Evolutionary conservation across 1,140 invertebrate genomes (phyloP), one percentile per base, ranked within the genome.

Genomic region (Drosophila malerkotliana): DNA sequence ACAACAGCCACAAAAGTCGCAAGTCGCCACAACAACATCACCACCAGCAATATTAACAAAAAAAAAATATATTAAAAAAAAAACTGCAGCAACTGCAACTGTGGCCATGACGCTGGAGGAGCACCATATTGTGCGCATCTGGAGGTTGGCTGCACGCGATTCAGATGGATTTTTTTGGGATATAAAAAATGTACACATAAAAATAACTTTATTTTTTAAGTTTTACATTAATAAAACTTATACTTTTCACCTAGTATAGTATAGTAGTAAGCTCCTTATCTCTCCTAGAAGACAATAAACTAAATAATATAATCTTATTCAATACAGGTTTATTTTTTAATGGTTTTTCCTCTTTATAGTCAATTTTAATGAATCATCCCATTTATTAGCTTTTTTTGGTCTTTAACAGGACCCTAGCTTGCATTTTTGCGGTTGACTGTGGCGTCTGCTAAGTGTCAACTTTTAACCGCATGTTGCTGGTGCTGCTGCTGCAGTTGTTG

Each of bases 41-140:
- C 12, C 54, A 62, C 34, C 45, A 41, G 21, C 41, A 54, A 24
- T 44, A 47, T 59, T 59, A 28, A 45, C 18, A 45, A 68, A 69
- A 52, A 34, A 57, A 28, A 28, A 6, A 28, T 7, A 28, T 28
- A 28, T 34, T 10, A 47, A 41, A 76, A 30, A 30, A 49, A 52
- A 63, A 58, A 37, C 24, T 59, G 39, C 59, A 67, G 47, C 52
- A 28, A 61, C 60, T 45, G 49, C 67, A 84, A 73, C 62, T 64
- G 52, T 80, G 82, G 63, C 82, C 78, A 72, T 85, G 77, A 79
- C 32, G 53, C 53, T 62, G 47, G 47, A 71, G 56, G 47, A 71
- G 56, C 78, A 87, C 75, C 82, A 87, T 87, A 87, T 87, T 87
- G 83, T 72, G 83, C 72, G 76, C 83, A 87, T 87, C 83, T 87